Evolutionary conservation across 2,113 vertebrate genomes (phyloP).

Genomic region (Isichthys henryi): DNA sequence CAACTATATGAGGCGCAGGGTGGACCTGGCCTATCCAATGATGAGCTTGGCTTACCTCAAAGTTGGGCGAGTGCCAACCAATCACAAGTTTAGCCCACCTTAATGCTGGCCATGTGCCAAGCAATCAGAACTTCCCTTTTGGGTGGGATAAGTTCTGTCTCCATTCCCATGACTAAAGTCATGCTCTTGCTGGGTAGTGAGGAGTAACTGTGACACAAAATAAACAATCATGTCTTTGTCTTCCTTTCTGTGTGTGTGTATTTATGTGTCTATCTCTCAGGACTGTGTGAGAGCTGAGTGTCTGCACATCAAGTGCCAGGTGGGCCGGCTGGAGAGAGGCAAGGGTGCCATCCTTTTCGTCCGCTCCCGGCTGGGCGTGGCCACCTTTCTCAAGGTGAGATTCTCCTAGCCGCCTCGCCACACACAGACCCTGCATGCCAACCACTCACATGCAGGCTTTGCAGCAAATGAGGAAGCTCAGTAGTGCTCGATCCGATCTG

Average conservation of each 20-base stretch:
- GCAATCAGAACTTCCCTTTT: no score
- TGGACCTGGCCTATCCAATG: neutral
- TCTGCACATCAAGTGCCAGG: slow-evolving; percentile 79
- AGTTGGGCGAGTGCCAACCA: neutral
- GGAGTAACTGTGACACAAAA: neutral
- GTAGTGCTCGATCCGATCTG: slow-evolving; percentile 21
- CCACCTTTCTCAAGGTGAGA: slow-evolving; percentile 83
- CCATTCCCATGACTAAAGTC: neutral
- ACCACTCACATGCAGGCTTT: neutral
- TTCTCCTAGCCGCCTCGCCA: no score
- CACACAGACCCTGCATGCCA: neutral
- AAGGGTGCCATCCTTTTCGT: slow-evolving; percentile 86
- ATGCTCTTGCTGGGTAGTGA: neutral
- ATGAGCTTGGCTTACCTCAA: neutral
- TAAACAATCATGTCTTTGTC: neutral
- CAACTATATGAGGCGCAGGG: neutral
- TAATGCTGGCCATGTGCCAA: no score
- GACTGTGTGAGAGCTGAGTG: slow-evolving; percentile 75
- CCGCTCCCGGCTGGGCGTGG: slow-evolving; percentile 75
- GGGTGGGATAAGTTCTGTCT: neutral
- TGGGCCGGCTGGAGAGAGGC: slow-evolving; percentile 80
- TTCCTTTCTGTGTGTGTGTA: neutral
- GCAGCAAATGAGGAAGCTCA: neutral
- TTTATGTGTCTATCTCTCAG: slow-evolving; percentile 44
- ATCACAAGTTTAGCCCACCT: neutral